phyloP scores from a whole-genome alignment of 2,797 vertebrate genomes.

The Gobionotothen gibberifrons region DNA sequence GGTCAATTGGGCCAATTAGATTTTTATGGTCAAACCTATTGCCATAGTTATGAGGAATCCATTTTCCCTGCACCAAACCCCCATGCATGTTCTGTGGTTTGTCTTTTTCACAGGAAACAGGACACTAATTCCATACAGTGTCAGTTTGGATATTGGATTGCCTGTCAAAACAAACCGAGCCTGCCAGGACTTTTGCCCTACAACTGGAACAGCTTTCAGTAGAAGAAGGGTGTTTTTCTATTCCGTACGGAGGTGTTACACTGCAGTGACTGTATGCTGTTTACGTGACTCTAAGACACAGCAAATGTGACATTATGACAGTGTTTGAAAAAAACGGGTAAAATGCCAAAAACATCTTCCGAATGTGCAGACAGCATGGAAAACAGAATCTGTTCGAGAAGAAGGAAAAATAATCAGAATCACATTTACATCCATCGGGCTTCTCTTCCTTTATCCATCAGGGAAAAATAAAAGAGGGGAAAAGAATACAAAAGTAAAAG shows the following conservation, averaged over 20 bases:
- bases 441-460: constrained; percentile 7
- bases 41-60: constrained; percentile 82
- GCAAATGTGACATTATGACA: not conserved
- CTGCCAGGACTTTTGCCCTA: constrained; percentile 50
- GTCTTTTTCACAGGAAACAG: constrained; percentile 88
- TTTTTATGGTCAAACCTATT: constrained; percentile 91
- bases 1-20: constrained; percentile 96
- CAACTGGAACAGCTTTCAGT: constrained; percentile 53
- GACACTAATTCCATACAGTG: constrained; percentile 87
- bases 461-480: not conserved
- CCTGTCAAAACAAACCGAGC: constrained; percentile 87
- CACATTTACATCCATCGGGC: constrained; percentile 23
- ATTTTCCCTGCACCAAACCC: constrained; percentile 54
- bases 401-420: constrained; percentile 21
- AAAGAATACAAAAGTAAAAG: constrained; percentile 44
- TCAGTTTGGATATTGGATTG: constrained; percentile 89
- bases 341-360: constrained; percentile 11
- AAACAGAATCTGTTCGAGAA: constrained; percentile 5
- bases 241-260: constrained; percentile 26
- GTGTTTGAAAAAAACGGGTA: not conserved
- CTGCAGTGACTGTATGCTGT: constrained; percentile 26
- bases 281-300: constrained; percentile 15
- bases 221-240: constrained; percentile 48
- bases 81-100: constrained; percentile 60
- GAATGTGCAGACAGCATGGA: constrained; percentile 13